phyloP scores from a whole-genome alignment of 2,113 vertebrate species.

The Tragulus kanchil region DNA sequence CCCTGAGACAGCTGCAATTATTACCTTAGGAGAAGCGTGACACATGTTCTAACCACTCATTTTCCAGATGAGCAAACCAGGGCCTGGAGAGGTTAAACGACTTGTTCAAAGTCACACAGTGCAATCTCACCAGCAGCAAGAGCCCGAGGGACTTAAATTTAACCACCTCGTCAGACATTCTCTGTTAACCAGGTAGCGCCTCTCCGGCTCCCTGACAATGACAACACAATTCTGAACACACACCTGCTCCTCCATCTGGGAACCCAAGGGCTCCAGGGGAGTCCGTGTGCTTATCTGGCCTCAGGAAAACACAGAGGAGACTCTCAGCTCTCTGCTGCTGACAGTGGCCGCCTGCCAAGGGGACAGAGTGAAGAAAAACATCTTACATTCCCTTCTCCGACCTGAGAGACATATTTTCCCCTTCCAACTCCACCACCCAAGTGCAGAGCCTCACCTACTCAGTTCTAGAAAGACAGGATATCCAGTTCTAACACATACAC shows the following conservation, averaged over 20 bases:
- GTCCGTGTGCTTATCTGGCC: background rate
- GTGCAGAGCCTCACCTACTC: background rate
- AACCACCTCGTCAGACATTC: background rate
- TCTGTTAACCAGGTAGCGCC: background rate
- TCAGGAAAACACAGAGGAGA: background rate
- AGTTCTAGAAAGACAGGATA: background rate
- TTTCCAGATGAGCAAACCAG: background rate
- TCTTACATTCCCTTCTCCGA: background rate
- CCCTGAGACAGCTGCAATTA: background rate
- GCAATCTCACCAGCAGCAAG: rapidly evolving
- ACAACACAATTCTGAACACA: no score
- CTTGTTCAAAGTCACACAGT: background rate
- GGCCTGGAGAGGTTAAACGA: background rate
- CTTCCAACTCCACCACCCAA: background rate
- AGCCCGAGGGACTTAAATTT: background rate
- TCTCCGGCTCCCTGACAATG: background rate
- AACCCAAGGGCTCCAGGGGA: background rate
- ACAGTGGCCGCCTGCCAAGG: background rate
- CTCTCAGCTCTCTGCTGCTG: background rate
- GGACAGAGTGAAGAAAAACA: conserved; percentile 39
- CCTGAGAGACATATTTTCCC: background rate
- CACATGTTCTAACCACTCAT: no score
- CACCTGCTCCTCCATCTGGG: background rate
- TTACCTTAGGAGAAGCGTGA: background rate
- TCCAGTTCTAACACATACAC: background rate